These are phyloP conservation scores for Sebastes oblongus DNA, from an alignment of 2,797 vertebrate species.

Conservation along the genomic window DNA sequence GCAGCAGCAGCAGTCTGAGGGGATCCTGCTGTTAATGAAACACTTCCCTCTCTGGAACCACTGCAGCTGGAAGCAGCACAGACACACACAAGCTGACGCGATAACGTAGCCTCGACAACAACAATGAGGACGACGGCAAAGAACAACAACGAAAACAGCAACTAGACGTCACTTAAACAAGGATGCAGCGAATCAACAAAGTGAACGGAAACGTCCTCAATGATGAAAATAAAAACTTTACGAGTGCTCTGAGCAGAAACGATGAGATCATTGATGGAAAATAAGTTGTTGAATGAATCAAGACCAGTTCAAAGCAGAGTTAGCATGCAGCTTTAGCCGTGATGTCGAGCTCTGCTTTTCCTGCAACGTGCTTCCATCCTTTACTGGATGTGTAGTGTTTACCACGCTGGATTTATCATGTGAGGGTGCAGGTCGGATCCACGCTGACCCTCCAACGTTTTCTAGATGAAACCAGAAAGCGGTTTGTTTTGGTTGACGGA, in stretches of 20 bases:
- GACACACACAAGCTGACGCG: not conserved
- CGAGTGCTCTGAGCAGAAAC: not conserved
- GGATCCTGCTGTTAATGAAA: not conserved
- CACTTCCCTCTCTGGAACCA: not conserved
- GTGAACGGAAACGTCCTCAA: not conserved
- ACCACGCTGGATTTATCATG: too few species aligned
- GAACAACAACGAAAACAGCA: not conserved
- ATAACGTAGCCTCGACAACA: not conserved
- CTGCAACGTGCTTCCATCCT: too few species aligned
- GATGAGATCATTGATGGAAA: not conserved
- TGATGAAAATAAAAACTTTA: not conserved
- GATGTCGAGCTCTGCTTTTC: too few species aligned
- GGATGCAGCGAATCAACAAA: rapidly evolving
- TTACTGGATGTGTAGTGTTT: too few species aligned
- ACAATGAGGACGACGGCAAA: not conserved
- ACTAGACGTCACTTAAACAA: not conserved
- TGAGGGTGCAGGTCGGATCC: too few species aligned
- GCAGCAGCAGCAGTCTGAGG: not conserved
- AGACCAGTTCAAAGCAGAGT: too few species aligned
- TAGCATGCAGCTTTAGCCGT: too few species aligned
- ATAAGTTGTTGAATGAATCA: not conserved
- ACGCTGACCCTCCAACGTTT: rapidly evolving
- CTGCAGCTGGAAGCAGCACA: not conserved
- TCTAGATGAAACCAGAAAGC: too few species aligned
- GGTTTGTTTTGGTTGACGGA: too few species aligned